Percentiles rank a stretch among this genome's conserved stretches.
Conservation (phyloP, 2,888 invertebrate genomes). For the Perdita meconis region DNA sequence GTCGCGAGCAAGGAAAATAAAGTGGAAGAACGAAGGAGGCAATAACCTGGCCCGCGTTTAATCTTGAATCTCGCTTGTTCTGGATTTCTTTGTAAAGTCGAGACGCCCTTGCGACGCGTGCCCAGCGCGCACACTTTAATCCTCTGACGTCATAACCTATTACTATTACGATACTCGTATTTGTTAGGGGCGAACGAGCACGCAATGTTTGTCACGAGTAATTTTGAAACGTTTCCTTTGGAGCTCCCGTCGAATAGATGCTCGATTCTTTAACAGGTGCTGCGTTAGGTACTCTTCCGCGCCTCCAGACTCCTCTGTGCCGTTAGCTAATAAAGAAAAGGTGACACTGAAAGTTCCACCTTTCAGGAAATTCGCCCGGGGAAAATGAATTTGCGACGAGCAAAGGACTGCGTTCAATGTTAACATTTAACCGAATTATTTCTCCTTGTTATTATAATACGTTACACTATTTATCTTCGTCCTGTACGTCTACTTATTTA, state of each 20-base stretch:
- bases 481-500: too few species aligned
- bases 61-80: slow-evolving; percentile 15
- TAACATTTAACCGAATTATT: too few species aligned
- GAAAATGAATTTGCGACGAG: not conserved
- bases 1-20: not conserved
- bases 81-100: slow-evolving; percentile 2
- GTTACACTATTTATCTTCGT: too few species aligned
- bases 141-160: not conserved
- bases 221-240: slow-evolving; percentile 7
- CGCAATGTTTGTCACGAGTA: not conserved
- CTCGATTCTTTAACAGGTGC: slow-evolving; percentile 14
- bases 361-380: slow-evolving; percentile 17
- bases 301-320: not conserved
- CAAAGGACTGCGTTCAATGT: not conserved
- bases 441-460: too few species aligned
- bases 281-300: slow-evolving; percentile 26
- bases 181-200: not conserved
- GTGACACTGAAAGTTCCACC: not conserved
- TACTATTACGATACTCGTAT: not conserved
- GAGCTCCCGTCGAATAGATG: slow-evolving; percentile 21
- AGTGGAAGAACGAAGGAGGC: slow-evolving; percentile 13
- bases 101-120: not conserved
- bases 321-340: slow-evolving; percentile 37
- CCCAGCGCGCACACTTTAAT: not conserved
- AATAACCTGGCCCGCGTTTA: slow-evolving; percentile 8